Evolutionary conservation across 1,140 invertebrate genomes (phyloP).

Genomic region (Drosophila gunungcola): DNA sequence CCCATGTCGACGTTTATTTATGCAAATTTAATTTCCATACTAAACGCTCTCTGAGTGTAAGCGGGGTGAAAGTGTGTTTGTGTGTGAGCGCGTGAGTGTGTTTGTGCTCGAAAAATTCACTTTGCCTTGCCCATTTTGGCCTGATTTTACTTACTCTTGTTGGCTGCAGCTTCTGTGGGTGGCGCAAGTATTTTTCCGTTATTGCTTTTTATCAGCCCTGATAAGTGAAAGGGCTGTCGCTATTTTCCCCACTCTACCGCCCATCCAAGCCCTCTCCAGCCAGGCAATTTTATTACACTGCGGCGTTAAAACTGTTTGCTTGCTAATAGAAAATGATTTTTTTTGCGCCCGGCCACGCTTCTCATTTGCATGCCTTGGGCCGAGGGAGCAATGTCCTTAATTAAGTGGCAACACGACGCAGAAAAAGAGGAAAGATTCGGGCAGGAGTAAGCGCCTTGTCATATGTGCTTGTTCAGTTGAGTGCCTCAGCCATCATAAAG

Average conservation of each 20-base stretch:
- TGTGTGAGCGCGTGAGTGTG: slow-evolving; percentile 14
- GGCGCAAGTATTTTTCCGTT: slow-evolving; percentile 71
- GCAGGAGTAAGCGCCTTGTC: slow-evolving; percentile 32
- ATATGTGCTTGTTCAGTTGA: slow-evolving; percentile 65
- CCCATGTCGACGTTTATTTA: slow-evolving; percentile 82
- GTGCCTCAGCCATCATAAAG: slow-evolving; percentile 65
- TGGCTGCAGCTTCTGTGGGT: slow-evolving; percentile 48
- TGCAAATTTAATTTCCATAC: slow-evolving; percentile 83
- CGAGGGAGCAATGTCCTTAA: slow-evolving; percentile 76
- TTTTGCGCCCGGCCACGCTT: slow-evolving; percentile 35
- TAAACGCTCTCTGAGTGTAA: slow-evolving; percentile 64
- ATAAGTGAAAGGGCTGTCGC: slow-evolving; percentile 65
- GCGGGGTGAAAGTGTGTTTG: slow-evolving; percentile 4
- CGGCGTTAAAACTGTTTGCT: slow-evolving; percentile 76
- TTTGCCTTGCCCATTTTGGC: slow-evolving; percentile 70
- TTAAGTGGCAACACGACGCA: slow-evolving; percentile 61
- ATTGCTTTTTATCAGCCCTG: slow-evolving; percentile 80
- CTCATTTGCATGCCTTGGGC: slow-evolving; percentile 72
- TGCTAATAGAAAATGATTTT: slow-evolving; percentile 79
- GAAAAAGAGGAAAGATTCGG: not conserved
- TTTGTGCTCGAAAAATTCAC: slow-evolving; percentile 66
- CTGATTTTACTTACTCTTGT: slow-evolving; percentile 73
- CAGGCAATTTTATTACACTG: slow-evolving; percentile 75
- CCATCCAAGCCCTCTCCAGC: not conserved
- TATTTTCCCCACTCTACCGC: slow-evolving; percentile 3